These are phyloP conservation scores for Dolichotis patagonum DNA, from an alignment of 2,113 vertebrate genomes.

Conservation along the genomic window DNA sequence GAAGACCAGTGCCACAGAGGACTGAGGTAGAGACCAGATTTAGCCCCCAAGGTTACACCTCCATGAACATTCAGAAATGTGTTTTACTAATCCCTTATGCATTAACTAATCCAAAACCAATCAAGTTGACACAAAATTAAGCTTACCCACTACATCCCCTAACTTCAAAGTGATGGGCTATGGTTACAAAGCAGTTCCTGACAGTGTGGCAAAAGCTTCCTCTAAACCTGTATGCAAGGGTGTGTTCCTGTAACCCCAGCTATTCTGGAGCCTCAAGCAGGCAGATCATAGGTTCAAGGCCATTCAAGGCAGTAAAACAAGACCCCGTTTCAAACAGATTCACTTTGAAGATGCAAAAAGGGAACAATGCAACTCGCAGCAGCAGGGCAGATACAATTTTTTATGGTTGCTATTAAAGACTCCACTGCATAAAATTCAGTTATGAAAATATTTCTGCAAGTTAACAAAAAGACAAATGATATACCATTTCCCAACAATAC, in stretches of 20 bases:
- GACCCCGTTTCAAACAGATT: background rate
- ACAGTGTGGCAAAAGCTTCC: background rate
- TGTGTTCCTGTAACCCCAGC: background rate
- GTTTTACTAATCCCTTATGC: background rate
- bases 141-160: background rate
- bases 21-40: background rate
- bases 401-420: background rate
- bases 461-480: background rate
- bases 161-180: background rate
- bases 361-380: background rate
- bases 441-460: constrained; percentile 36
- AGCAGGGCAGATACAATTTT: background rate
- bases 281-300: background rate
- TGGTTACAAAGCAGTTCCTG: background rate
- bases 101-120: background rate
- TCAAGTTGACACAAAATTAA: background rate
- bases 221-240: background rate
- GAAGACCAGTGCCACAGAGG: background rate
- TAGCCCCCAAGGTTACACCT: background rate
- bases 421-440: background rate
- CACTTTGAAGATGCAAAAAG: background rate
- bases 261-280: background rate
- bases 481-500: background rate
- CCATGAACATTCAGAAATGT: background rate
- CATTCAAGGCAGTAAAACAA: background rate